Base-by-base conservation (phyloP, 2,797 vertebrate genomes). In the Urosaurus nigricauda region DNA sequence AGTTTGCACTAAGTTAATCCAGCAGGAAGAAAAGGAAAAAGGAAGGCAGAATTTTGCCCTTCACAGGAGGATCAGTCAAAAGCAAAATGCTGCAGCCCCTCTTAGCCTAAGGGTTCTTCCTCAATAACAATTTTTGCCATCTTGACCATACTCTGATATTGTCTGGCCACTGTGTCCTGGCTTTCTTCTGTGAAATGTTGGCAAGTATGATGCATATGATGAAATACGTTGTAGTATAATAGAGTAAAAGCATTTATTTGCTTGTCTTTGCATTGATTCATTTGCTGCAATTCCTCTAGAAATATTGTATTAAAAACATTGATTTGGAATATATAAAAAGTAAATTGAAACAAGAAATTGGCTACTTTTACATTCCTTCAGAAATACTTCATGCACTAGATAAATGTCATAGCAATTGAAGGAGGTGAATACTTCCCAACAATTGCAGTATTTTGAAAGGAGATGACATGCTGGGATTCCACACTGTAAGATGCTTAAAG, bases 361-460 rank as follows among this genome's bases (percentile, higher is more conserved):
- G 8, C 19, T 43, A 43, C 40, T 43, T 40, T 24, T 11, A 84
- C 47, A 71, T 43, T 71, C 32, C 32, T 68, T 32, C 43, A 71
- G 43, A 53, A 84, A 35, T 70, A 51, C 65, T 84, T 84, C 82
- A 84, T n/a, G n/a, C 65, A 84, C 68, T 51, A 47, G 70, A 84
- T 71, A 53, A 84, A 71, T 83, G 29, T 70, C 51, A 71, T 13
- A 6, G 47, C 53, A 47, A 71, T 17, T 84, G 29, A 17, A 35
- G 32, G 82, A 71, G 71, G 51, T 71, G 11, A 71, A 53, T 8
- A n/a, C 68, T 84, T 74, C 71, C 12, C 73, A 75, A 43, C 65
- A 71, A 29, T 51, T 84, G 65, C 17, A 53, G 32, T 35, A 35
- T 84, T 84, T 13, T 53, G 51, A 71, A 71, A 71, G 70, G 47